Percentiles rank a stretch among this genome's conserved stretches.
Evolutionary conservation across 2,113 vertebrate genomes (phyloP).

Genomic region (Chunga burmeisteri): DNA sequence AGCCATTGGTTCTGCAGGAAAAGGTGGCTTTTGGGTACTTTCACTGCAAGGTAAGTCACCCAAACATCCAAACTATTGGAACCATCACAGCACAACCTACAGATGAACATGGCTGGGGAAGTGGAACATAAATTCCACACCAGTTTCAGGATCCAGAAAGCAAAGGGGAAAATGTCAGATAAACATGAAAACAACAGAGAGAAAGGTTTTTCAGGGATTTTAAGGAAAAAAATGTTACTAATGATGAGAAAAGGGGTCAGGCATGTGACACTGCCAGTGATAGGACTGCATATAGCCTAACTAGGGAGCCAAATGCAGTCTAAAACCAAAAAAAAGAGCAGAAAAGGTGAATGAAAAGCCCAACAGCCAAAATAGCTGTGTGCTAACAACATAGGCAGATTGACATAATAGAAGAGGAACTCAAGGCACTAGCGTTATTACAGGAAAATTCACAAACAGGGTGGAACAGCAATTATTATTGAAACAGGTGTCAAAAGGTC

Average conservation of each 20-base stretch:
- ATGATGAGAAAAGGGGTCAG: not conserved
- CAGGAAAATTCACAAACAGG: not conserved
- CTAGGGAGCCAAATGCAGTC: not conserved
- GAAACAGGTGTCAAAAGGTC: constrained; percentile 23
- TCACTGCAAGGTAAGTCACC: not conserved
- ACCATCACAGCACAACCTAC: not conserved
- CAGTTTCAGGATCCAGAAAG: not conserved
- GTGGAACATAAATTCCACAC: not conserved
- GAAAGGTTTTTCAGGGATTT: not conserved
- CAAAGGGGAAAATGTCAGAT: not conserved
- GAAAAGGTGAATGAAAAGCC: not conserved
- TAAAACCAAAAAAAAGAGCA: not conserved
- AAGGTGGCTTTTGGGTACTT: not conserved
- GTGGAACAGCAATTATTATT: not conserved
- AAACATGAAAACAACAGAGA: not conserved
- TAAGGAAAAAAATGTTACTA: not conserved
- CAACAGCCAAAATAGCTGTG: not conserved
- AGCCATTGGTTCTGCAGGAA: not conserved
- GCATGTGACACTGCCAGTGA: not conserved
- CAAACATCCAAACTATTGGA: not conserved
- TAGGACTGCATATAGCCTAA: not conserved
- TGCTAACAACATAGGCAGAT: constrained; percentile 3
- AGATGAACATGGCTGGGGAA: not conserved
- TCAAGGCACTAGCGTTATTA: not conserved
- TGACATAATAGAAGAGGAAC: not conserved